Percentiles rank a stretch among this genome's conserved stretches.
phyloP scores from a whole-genome alignment of 2,888 invertebrate species.

The Rhingia rostrata region DNA sequence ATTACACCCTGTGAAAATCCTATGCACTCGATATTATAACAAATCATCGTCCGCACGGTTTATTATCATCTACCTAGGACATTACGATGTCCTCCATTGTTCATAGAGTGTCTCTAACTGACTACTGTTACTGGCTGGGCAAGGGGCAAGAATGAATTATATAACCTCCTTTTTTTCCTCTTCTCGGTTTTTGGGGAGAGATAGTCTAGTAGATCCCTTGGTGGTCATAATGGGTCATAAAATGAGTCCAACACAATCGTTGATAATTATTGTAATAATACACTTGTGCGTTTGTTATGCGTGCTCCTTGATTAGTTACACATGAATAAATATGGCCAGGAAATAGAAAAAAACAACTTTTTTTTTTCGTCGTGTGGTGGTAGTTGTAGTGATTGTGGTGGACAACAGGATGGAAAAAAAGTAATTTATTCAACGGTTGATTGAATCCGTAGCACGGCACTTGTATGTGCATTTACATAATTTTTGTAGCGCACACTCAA shows the following conservation, averaged over 20 bases:
- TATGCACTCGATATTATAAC: conserved; percentile 67
- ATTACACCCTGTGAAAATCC: conserved; percentile 48
- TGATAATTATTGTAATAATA: conserved; percentile 74
- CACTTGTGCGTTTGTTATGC: conserved; percentile 68
- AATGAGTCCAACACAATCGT: conserved; percentile 75
- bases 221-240: conserved; percentile 75
- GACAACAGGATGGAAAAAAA: conserved; percentile 41
- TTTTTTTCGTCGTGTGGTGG: conserved; percentile 14
- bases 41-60: conserved; percentile 65
- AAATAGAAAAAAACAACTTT: conserved; percentile 29
- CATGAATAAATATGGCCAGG: conserved; percentile 68
- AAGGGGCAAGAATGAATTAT: conserved; percentile 59
- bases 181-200: conserved; percentile 4
- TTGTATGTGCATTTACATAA: conserved; percentile 69
- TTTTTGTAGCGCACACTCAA: not conserved
- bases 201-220: conserved; percentile 61
- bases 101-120: conserved; percentile 41
- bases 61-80: conserved; percentile 66
- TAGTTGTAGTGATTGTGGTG: conserved; percentile 32
- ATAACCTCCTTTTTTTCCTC: conserved; percentile 11
- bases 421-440: conserved; percentile 67
- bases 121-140: conserved; percentile 11
- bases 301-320: conserved; percentile 72
- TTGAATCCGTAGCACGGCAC: conserved; percentile 66
- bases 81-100: conserved; percentile 62